Conservation (phyloP, 2,797 vertebrate genomes). For the Coranthus polyacanthus region DNA sequence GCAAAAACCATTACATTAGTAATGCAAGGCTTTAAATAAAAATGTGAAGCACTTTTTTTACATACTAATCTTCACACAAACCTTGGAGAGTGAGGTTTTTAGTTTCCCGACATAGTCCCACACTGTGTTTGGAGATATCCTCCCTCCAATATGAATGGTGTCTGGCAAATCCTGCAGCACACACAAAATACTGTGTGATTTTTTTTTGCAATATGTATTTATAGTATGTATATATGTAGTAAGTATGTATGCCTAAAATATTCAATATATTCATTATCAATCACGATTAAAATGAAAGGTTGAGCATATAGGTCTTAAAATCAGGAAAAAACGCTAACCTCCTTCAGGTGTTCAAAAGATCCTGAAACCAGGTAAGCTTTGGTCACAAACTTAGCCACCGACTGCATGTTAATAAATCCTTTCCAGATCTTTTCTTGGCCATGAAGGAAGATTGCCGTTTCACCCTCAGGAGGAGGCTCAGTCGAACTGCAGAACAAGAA, state of each 20-base stretch:
- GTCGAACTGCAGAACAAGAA: constrained; percentile 83
- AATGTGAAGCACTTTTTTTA: background rate
- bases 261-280: no score
- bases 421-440: constrained; percentile 97
- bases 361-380: constrained; percentile 98
- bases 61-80: constrained; percentile 69
- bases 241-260: no score
- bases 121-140: constrained; percentile 95
- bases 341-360: constrained; percentile 95
- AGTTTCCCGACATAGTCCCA: constrained; percentile 99
- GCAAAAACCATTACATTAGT: background rate
- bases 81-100: constrained; percentile 97
- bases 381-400: constrained; percentile 98
- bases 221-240: background rate
- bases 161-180: constrained; percentile 94
- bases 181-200: constrained; percentile 21
- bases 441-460: constrained; percentile 94
- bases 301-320: background rate
- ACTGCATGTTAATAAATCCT: constrained; percentile 98
- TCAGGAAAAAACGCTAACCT: constrained; percentile 82
- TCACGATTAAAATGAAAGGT: background rate
- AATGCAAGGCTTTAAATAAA: background rate
- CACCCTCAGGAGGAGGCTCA: constrained; percentile 91
- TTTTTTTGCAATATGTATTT: background rate
- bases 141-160: constrained; percentile 95